Evolutionary conservation across 1,140 invertebrate species (phyloP).

Genomic region (Hyles euphorbiae): DNA sequence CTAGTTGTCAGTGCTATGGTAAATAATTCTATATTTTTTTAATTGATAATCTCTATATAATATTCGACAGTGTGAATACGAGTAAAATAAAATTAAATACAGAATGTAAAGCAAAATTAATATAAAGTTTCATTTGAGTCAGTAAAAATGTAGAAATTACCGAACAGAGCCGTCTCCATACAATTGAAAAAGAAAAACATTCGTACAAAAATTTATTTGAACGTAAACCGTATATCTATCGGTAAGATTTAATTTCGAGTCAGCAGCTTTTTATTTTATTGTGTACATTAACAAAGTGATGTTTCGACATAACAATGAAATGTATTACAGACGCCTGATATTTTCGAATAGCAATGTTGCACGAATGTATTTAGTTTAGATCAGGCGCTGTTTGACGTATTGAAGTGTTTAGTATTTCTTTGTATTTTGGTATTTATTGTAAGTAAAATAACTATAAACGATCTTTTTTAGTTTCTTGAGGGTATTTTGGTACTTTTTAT

Average conservation of each 20-base stretch:
- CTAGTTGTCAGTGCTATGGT: too few relatives aligned
- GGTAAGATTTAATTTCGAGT: slow-evolving; percentile 64
- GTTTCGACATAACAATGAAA: slow-evolving; percentile 10
- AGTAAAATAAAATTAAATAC: too few relatives aligned
- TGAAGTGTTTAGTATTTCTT: too few relatives aligned
- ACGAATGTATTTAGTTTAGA: background rate
- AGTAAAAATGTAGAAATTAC: background rate
- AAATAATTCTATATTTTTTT: too few relatives aligned
- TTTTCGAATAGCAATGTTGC: slow-evolving; percentile 35
- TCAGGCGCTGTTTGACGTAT: background rate
- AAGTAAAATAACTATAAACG: too few relatives aligned
- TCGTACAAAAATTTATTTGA: slow-evolving; percentile 56
- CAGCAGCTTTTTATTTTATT: slow-evolving; percentile 68
- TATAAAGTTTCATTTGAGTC: too few relatives aligned
- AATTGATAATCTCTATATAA: too few relatives aligned
- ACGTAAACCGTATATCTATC: slow-evolving; percentile 54
- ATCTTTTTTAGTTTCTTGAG: too few relatives aligned
- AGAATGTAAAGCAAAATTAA: too few relatives aligned
- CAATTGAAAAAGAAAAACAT: slow-evolving; percentile 37
- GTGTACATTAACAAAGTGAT: slow-evolving; percentile 55
- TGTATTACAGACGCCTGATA: slow-evolving; percentile 40
- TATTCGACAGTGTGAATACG: too few relatives aligned
- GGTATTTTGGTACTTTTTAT: too few relatives aligned
- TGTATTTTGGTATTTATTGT: too few relatives aligned
- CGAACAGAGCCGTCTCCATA: slow-evolving; percentile 16